Evolutionary conservation across 2,113 vertebrate species (phyloP).

Genomic region (Chlamydotis undulata): DNA sequence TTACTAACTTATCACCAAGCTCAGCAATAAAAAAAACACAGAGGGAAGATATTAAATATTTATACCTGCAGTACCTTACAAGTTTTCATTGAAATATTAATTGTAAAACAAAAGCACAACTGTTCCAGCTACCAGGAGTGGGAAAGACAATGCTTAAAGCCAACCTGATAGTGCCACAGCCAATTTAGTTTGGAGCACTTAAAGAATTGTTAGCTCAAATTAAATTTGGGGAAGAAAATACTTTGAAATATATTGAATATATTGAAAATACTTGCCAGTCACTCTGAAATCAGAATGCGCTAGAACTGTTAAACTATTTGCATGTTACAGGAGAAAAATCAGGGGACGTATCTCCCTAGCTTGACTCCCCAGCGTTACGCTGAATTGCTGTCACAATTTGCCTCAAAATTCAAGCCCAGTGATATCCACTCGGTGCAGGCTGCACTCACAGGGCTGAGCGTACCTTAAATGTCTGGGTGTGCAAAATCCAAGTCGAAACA

Average conservation of each 20-base stretch:
- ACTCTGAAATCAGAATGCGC: background rate
- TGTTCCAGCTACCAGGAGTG: slow-evolving; percentile 40
- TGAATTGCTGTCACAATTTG: background rate
- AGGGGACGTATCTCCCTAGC: background rate
- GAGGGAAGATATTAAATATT: slow-evolving; percentile 70
- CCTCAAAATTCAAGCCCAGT: background rate
- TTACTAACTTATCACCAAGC: slow-evolving; percentile 68
- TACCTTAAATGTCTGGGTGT: background rate
- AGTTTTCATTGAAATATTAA: slow-evolving; percentile 56
- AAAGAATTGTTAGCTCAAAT: slow-evolving; percentile 20
- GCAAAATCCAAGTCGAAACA: background rate
- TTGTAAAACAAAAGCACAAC: slow-evolving; percentile 67
- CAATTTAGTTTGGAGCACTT: background rate
- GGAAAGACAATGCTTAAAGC: slow-evolving; percentile 4
- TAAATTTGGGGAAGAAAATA: slow-evolving; percentile 27
- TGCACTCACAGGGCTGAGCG: background rate
- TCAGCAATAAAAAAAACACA: slow-evolving; percentile 70
- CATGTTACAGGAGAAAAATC: background rate
- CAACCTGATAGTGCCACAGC: background rate
- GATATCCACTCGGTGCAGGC: background rate
- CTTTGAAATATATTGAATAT: background rate
- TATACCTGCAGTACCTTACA: slow-evolving; percentile 63
- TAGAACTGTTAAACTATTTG: background rate
- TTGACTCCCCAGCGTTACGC: background rate
- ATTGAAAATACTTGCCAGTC: background rate